phyloP scores from a whole-genome alignment of 2,797 vertebrate species.

The Thunnus albacares region DNA sequence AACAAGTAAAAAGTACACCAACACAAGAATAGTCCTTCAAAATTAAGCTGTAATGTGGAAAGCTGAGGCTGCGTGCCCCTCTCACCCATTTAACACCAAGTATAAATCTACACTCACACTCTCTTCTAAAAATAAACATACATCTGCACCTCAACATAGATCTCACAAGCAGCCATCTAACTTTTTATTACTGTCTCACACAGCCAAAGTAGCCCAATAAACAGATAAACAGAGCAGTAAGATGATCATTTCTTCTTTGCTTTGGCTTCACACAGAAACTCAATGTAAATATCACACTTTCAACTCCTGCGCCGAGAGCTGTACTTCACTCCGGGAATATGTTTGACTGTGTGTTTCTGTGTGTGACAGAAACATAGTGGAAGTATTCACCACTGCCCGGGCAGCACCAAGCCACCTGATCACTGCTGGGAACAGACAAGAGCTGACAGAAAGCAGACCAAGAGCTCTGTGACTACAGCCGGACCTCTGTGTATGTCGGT shows the following conservation, averaged over 20 bases:
- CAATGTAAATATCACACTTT: background rate
- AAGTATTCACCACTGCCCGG: slow-evolving; percentile 29
- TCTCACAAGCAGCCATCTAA: slow-evolving; percentile 1
- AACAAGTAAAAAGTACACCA: slow-evolving; percentile 28
- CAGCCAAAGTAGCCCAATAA: background rate
- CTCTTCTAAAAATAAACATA: slow-evolving; percentile 54
- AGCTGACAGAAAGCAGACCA: slow-evolving; percentile 73
- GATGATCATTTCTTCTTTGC: background rate
- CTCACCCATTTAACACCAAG: slow-evolving; percentile 27
- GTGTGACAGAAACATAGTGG: slow-evolving; percentile 41
- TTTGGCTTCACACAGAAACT: background rate
- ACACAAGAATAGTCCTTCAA: slow-evolving; percentile 4
- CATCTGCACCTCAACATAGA: slow-evolving; percentile 12
- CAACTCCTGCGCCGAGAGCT: slow-evolving; percentile 4
- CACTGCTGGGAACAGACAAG: slow-evolving; percentile 51
- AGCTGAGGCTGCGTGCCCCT: background rate
- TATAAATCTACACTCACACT: slow-evolving; percentile 20
- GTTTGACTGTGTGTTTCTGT: slow-evolving; percentile 29
- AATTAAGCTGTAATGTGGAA: slow-evolving; percentile 9
- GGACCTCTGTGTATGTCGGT: slow-evolving; percentile 36
- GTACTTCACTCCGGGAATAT: slow-evolving; percentile 25
- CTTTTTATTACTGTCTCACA: slow-evolving; percentile 6
- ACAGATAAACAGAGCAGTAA: background rate
- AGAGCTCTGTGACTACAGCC: slow-evolving; percentile 50
- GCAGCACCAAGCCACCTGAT: slow-evolving; percentile 45